Conservation (phyloP, 2,797 vertebrate species). For the Alectoris magna region DNA sequence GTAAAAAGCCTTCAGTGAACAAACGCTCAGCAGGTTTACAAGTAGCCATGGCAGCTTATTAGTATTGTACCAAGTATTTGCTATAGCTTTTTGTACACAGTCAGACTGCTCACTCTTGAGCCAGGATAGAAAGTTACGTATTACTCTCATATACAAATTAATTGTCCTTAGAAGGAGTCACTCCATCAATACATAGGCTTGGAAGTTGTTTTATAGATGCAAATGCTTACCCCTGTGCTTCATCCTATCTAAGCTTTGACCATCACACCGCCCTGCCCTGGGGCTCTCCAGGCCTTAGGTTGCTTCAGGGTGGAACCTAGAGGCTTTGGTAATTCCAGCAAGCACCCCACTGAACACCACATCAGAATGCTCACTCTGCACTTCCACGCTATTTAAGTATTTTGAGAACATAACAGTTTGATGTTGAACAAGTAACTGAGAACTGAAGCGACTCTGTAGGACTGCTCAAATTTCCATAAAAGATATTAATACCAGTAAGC, state of each 20-base stretch:
- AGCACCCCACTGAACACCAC: background rate
- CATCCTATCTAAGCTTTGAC: background rate
- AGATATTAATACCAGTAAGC: background rate
- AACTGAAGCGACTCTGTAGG: accelerated
- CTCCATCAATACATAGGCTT: background rate
- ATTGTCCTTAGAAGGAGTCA: background rate
- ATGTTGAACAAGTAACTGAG: background rate
- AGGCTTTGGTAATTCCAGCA: background rate
- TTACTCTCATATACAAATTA: background rate
- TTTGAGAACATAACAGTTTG: background rate
- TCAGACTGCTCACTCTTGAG: background rate
- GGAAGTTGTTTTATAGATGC: background rate
- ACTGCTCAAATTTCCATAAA: background rate
- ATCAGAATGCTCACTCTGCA: background rate
- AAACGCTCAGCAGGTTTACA: background rate
- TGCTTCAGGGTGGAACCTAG: background rate
- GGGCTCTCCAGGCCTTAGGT: background rate
- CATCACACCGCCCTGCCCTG: background rate
- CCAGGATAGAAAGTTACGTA: background rate
- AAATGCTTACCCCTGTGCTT: background rate
- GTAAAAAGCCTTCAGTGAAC: background rate
- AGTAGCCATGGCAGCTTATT: slow-evolving; percentile 1
- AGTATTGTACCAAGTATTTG: background rate
- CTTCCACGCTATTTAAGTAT: background rate
- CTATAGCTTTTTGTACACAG: background rate